phyloP scores from a whole-genome alignment of 2,113 vertebrate species.

The Astatoreochromis straeleni region DNA sequence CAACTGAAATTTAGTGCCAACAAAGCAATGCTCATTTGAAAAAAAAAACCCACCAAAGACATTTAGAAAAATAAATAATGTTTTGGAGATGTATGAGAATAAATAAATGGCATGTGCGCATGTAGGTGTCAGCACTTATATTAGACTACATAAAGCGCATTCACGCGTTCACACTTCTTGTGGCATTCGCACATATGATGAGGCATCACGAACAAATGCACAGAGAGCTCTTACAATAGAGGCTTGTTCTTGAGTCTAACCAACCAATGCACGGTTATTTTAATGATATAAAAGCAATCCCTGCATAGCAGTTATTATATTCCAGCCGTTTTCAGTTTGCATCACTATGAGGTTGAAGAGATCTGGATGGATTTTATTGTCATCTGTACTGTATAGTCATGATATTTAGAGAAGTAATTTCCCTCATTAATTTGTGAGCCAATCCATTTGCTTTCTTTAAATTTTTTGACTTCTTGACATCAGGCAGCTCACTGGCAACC shows the following conservation, averaged over 20 bases:
- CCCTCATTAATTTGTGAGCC: not conserved
- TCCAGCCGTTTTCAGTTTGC: fast-evolving
- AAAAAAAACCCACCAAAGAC: not conserved
- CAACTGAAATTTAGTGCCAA: not conserved
- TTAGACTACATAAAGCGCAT: not conserved
- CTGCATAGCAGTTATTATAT: not conserved
- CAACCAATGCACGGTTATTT: not conserved
- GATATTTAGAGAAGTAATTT: not conserved
- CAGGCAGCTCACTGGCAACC: not conserved
- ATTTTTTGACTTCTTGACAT: not conserved
- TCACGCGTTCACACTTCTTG: not conserved
- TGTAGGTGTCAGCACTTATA: not conserved
- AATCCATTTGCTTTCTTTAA: not conserved
- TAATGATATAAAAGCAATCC: not conserved
- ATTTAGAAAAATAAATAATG: not conserved
- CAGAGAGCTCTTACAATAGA: not conserved
- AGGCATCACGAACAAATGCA: not conserved
- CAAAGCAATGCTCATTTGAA: not conserved
- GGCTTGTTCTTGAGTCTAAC: not conserved
- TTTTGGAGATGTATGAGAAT: not conserved
- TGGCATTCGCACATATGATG: not conserved
- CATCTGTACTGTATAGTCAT: not conserved
- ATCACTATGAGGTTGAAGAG: not conserved
- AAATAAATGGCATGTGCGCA: not conserved
- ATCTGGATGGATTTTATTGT: not conserved